Evolutionary conservation across 2,888 invertebrate species (phyloP), one percentile per base, ranked within the genome.

Genomic region (Drosophila imparisetae): DNA sequence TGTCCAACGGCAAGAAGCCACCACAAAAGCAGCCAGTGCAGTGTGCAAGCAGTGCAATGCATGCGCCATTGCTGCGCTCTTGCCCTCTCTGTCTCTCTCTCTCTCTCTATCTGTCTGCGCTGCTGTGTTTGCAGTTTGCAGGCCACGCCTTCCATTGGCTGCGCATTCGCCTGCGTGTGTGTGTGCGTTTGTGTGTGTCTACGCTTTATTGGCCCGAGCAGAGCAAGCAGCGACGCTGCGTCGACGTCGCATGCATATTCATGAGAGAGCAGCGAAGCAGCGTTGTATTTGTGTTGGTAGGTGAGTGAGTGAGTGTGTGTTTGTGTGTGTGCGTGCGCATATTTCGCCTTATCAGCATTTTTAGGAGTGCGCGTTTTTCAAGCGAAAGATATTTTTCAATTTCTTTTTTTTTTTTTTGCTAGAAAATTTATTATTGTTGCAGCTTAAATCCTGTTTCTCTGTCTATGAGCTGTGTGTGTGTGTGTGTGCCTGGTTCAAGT

Each of bases 271-370:
- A 69, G 64, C 45, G 34, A 66, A 67, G 18, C 54, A 72, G 29
- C 45, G 13, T 42, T 34, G 64, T 78, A 21, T 63, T 18, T 49
- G 62, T 58, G 58, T 58, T 54, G 48, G 53, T 73, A 48, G 72
- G 58, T 60, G 64, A 24, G 15, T 21, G 29, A 7, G 11, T 48
- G 54, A 42, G 53, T 53, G 45, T 49, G 36, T 50, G n/a, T 58
- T 30, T 64, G 61, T 61, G 40, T 69, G 68, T 64, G 71, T 80
- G 76, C 70, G 81, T 83, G 83, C 81, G 72, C 88, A 86, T 88
- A 80, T 83, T 83, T 88, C 73, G 85, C 85, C 88, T 89, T 86
- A 86, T 86, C 85, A 86, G 85, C 85, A 89, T 84, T 85, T 89
- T 86, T 79, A 81, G 81, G 76, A 86, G 69, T 76, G 72, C 81